These are phyloP conservation scores for Odocoileus hemionus DNA, from an alignment of 2,113 vertebrate species.

Conservation along the genomic window DNA sequence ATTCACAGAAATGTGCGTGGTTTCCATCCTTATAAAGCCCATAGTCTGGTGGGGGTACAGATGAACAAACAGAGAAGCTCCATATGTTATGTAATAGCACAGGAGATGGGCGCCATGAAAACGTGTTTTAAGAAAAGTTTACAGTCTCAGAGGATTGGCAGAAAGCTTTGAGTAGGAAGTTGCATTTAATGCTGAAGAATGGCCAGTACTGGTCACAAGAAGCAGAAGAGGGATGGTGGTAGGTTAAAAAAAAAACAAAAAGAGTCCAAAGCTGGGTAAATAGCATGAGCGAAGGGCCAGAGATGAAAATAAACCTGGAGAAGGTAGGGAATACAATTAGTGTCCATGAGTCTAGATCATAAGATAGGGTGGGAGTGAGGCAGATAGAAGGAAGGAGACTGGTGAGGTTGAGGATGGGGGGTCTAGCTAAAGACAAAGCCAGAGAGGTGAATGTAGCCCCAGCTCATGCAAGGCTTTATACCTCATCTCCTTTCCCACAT, in stretches of 20 bases:
- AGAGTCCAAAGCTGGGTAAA: neutral
- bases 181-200: neutral
- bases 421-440: neutral
- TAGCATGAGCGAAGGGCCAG: neutral
- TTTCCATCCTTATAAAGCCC: neutral
- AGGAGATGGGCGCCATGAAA: neutral
- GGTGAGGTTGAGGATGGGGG: rapidly evolving
- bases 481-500: neutral
- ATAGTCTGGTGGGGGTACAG: neutral
- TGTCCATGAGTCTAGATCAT: neutral
- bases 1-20: neutral
- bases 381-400: neutral
- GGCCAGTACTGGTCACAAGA: neutral
- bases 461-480: neutral
- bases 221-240: neutral
- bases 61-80: neutral
- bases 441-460: neutral
- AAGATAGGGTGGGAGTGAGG: neutral
- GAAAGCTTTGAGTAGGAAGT: neutral
- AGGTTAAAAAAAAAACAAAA: neutral
- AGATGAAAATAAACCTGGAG: neutral
- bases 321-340: neutral
- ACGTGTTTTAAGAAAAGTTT: neutral
- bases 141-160: neutral
- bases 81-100: neutral